Evolutionary conservation across 92 coral and sea anemone genomes (phyloP).

Genomic region (Nematostella vectensis): DNA sequence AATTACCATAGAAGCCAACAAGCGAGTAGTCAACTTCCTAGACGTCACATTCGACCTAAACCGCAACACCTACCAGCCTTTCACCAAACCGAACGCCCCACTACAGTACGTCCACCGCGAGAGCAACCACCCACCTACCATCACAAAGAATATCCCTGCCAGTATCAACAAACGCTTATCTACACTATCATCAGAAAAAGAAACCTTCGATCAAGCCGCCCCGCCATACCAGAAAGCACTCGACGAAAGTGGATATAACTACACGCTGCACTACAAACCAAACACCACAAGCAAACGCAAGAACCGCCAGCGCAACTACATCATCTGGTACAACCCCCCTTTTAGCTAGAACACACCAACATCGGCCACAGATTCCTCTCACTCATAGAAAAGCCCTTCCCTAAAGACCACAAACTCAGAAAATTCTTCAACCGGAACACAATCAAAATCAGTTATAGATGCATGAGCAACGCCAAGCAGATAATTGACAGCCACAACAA

Average conservation of each 20-base stretch:
- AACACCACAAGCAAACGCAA: too few species aligned
- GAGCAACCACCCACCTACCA: slow-evolving; percentile 33
- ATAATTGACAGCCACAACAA: slow-evolving; percentile 31
- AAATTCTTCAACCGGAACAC: slow-evolving; percentile 20
- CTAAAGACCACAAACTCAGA: slow-evolving; percentile 12
- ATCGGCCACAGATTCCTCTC: slow-evolving; percentile 21
- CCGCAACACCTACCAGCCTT: slow-evolving; percentile 25
- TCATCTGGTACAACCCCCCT: slow-evolving; percentile 21
- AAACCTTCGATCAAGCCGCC: slow-evolving; percentile 36
- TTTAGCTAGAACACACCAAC: too few species aligned
- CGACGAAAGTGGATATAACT: slow-evolving; percentile 6
- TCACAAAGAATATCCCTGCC: slow-evolving; percentile 24
- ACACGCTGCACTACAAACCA: too few species aligned
- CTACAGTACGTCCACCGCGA: slow-evolving; percentile 37
- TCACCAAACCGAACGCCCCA: slow-evolving; percentile 25
- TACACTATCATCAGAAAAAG: slow-evolving; percentile 24
- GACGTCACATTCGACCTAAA: slow-evolving; percentile 32
- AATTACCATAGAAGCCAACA: slow-evolving; percentile 40
- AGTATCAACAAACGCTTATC: slow-evolving; percentile 30
- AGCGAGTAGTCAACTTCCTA: slow-evolving; percentile 22
- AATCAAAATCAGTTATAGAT: slow-evolving; percentile 8
- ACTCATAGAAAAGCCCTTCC: slow-evolving; percentile 23
- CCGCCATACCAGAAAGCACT: slow-evolving; percentile 20
- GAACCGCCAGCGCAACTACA: slow-evolving; percentile 32
- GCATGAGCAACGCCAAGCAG: slow-evolving; percentile 11